Conservation (phyloP, 1,140 invertebrate genomes). For the Orussus abietinus region DNA sequence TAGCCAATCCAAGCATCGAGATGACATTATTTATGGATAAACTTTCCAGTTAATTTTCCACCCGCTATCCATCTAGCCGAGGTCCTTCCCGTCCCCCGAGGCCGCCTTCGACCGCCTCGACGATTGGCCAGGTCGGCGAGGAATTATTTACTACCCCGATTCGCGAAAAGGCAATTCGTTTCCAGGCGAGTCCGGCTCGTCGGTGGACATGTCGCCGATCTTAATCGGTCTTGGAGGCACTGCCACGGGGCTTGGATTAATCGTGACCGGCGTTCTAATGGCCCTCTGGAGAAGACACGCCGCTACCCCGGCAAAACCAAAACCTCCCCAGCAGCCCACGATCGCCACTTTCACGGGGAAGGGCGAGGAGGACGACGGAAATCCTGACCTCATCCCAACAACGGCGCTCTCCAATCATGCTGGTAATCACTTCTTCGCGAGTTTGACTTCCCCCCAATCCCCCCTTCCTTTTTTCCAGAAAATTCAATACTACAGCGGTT, state of each 20-base stretch:
- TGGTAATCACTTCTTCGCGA: constrained; percentile 26
- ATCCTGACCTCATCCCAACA: constrained; percentile 51
- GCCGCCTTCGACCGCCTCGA: too few relatives aligned
- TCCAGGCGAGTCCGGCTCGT: constrained; percentile 40
- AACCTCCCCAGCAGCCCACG: constrained; percentile 42
- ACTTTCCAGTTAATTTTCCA: too few relatives aligned
- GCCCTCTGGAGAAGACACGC: constrained; percentile 66
- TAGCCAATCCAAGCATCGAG: too few relatives aligned
- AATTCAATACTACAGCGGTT: too few relatives aligned
- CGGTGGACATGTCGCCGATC: constrained; percentile 58
- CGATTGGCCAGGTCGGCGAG: too few relatives aligned
- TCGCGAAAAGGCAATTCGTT: constrained; percentile 4
- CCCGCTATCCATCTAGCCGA: too few relatives aligned
- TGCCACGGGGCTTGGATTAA: constrained; percentile 67
- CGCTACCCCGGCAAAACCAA: constrained; percentile 56
- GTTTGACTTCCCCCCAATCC: not conserved
- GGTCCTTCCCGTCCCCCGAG: too few relatives aligned
- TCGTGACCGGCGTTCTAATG: constrained; percentile 70
- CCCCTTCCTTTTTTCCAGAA: too few relatives aligned
- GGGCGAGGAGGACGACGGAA: constrained; percentile 49
- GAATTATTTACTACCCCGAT: too few relatives aligned
- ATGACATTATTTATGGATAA: too few relatives aligned
- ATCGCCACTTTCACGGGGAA: constrained; percentile 46
- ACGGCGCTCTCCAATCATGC: constrained; percentile 46
- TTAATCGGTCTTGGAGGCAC: constrained; percentile 71